These are phyloP conservation scores for Trichogramma evanescens DNA, from an alignment of 2,888 invertebrate species.

Conservation along the genomic window DNA sequence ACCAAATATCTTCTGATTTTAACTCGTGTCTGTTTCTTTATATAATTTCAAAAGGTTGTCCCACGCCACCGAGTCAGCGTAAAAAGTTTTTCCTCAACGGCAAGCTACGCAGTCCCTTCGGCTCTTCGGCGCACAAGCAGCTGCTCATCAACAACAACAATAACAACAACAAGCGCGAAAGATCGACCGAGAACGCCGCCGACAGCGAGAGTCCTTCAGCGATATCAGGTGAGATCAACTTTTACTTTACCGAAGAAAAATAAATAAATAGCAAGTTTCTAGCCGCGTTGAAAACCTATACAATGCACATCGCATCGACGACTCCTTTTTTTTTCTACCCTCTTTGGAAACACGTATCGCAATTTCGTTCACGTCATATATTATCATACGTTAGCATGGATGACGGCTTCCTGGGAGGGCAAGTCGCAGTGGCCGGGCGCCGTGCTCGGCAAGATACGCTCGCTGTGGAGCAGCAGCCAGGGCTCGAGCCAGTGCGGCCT, in stretches of 20 bases:
- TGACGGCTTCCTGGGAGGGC: conserved; percentile 49
- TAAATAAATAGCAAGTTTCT: neutral
- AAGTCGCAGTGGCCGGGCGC: conserved; percentile 65
- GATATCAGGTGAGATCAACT: conserved; percentile 59
- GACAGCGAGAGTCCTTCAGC: conserved; percentile 55
- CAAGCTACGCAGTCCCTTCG: conserved; percentile 73
- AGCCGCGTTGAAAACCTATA: too few relatives aligned
- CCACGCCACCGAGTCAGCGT: conserved; percentile 71
- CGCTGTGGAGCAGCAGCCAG: conserved; percentile 75
- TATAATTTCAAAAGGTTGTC: conserved; percentile 51
- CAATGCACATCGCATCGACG: too few relatives aligned
- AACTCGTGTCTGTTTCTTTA: conserved; percentile 3
- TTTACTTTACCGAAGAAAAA: neutral
- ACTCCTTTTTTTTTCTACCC: too few relatives aligned
- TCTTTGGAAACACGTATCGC: too few relatives aligned
- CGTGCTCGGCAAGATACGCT: conserved; percentile 82
- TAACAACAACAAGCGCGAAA: conserved; percentile 29
- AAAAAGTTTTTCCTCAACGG: conserved; percentile 78
- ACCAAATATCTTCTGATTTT: neutral
- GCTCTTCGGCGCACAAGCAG: conserved; percentile 38
- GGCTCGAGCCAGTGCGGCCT: conserved; percentile 68
- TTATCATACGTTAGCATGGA: conserved; percentile 38
- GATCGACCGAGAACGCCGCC: neutral
- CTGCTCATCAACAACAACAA: too few relatives aligned
- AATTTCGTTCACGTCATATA: too few relatives aligned